Evolutionary conservation across 1,140 invertebrate species (phyloP).

Genomic region (Papilio helenus): DNA sequence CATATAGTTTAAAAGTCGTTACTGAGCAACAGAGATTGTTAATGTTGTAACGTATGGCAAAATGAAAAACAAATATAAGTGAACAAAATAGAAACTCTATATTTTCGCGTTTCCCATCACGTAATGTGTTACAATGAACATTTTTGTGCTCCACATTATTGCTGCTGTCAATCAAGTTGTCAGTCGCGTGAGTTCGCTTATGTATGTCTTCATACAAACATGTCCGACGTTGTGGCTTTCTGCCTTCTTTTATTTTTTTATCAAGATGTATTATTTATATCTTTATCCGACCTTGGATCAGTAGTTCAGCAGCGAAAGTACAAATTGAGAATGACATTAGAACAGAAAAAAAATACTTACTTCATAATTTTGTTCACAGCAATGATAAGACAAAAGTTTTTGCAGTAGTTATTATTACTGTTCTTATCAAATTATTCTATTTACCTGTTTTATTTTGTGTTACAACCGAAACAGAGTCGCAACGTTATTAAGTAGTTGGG

Average conservation of each 20-base stretch:
- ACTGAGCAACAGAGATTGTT: too few species aligned
- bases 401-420: background rate
- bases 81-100: background rate
- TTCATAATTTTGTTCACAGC: too few species aligned
- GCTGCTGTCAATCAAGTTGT: conserved; percentile 29
- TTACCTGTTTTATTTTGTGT: too few species aligned
- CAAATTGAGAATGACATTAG: too few species aligned
- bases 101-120: background rate
- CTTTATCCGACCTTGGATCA: background rate
- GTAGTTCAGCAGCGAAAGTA: background rate
- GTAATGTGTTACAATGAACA: conserved; percentile 17
- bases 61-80: too few species aligned
- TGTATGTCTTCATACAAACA: background rate
- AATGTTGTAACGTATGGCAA: too few species aligned
- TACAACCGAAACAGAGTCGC: too few species aligned
- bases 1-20: too few species aligned
- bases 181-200: background rate
- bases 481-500: too few species aligned
- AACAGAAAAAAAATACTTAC: too few species aligned
- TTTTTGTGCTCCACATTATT: conserved; percentile 28
- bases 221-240: background rate
- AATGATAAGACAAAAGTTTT: background rate
- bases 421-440: too few species aligned
- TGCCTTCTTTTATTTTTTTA: background rate
- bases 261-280: background rate